These are phyloP conservation scores for Nomada goodeniana DNA, from an alignment of 2,888 invertebrate genomes.

Conservation along the genomic window DNA sequence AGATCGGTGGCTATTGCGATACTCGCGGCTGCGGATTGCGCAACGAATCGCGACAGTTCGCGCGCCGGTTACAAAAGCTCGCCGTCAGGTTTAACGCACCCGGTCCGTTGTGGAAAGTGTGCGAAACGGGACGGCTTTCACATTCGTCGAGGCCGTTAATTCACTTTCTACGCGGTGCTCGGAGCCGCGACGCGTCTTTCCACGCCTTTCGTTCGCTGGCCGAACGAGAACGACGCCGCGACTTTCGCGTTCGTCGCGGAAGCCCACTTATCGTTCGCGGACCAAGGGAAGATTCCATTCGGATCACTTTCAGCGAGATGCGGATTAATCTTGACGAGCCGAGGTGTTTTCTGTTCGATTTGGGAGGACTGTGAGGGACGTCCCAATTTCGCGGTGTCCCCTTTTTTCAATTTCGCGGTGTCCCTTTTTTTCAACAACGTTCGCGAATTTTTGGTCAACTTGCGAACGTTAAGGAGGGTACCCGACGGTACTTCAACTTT, in stretches of 20 bases:
- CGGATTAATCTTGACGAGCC: no score
- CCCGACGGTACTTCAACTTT: no score
- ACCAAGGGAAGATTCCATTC: neutral
- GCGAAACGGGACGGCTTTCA: slow-evolving; percentile 73
- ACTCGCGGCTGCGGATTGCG: slow-evolving; percentile 23
- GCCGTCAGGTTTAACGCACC: slow-evolving; percentile 39
- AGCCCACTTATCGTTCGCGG: neutral
- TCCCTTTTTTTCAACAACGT: no score
- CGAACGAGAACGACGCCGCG: neutral
- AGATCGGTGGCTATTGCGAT: slow-evolving; percentile 32
- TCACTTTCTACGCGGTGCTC: slow-evolving; percentile 74
- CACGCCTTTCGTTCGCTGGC: neutral
- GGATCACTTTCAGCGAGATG: neutral
- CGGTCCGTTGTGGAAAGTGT: slow-evolving; percentile 64
- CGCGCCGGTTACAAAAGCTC: slow-evolving; percentile 18
- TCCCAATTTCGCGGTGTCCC: no score
- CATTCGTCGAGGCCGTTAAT: slow-evolving; percentile 69
- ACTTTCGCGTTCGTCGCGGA: neutral
- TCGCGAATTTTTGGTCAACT: no score
- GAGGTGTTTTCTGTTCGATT: no score
- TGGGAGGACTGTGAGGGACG: no score
- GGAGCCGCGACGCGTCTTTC: slow-evolving; percentile 8
- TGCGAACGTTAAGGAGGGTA: no score
- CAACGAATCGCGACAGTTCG: slow-evolving; percentile 45
- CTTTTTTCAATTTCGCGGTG: no score